Evolutionary conservation across 1,140 invertebrate genomes (phyloP).

Genomic region (Cydia strobilella): DNA sequence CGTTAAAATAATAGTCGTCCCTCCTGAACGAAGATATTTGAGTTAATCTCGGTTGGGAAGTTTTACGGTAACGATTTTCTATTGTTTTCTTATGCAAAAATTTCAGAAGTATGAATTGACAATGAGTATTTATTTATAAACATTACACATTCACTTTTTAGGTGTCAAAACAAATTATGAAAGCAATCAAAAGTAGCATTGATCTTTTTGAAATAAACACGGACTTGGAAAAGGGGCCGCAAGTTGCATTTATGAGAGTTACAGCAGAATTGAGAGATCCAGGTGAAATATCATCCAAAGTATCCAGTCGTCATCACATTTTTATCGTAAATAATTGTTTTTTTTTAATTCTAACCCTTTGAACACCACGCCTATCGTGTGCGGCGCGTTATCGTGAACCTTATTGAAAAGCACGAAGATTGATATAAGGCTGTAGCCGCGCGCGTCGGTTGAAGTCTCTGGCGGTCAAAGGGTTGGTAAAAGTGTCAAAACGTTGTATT

Average conservation of each 20-base stretch:
- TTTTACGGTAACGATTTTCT: too few species aligned
- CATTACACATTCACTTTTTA: conserved; percentile 37
- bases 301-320: neutral
- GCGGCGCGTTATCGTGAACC: neutral
- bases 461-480: too few species aligned
- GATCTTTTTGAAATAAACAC: conserved; percentile 71
- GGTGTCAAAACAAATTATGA: conserved; percentile 71
- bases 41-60: too few species aligned
- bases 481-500: conserved; percentile 17
- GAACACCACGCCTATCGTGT: too few species aligned
- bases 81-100: too few species aligned
- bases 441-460: too few species aligned
- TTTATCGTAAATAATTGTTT: neutral
- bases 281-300: conserved; percentile 48
- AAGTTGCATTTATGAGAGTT: conserved; percentile 71
- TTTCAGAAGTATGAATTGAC: too few species aligned
- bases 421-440: too few species aligned
- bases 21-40: too few species aligned
- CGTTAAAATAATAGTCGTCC: too few species aligned
- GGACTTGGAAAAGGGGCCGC: conserved; percentile 68
- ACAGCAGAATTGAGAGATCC: conserved; percentile 72
- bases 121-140: neutral
- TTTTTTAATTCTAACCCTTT: too few species aligned
- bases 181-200: conserved; percentile 69
- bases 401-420: neutral